A percentile compares a stretch with the other conserved stretches of the same genome.
These are phyloP conservation scores for Drosophila rubida DNA, from an alignment of 2,888 invertebrate species.

Conservation along the genomic window DNA sequence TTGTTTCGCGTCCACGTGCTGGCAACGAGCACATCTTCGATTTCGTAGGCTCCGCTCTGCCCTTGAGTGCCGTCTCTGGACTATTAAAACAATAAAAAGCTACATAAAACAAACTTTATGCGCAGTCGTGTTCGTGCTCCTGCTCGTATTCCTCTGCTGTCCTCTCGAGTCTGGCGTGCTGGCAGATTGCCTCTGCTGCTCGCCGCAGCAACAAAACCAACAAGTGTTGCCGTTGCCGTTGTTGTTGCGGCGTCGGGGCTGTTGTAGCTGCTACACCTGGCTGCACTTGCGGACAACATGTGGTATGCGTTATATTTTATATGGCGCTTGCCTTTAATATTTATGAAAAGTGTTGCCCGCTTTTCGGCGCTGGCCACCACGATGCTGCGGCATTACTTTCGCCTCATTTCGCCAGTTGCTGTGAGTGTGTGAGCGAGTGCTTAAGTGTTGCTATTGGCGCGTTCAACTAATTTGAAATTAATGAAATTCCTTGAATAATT, in stretches of 20 bases:
- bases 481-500: conserved; percentile 82
- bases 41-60: conserved; percentile 53
- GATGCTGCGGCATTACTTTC: conserved; percentile 44
- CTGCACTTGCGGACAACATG: conserved; percentile 64
- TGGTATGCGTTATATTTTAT: conserved; percentile 69
- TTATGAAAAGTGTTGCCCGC: conserved; percentile 64
- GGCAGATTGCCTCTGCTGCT: conserved; percentile 43
- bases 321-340: conserved; percentile 60
- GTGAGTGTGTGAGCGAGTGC: conserved; percentile 19
- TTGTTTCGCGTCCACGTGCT: conserved; percentile 59
- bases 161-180: conserved; percentile 4
- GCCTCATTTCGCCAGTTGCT: conserved; percentile 48
- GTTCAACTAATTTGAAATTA: conserved; percentile 81
- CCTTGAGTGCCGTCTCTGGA: conserved; percentile 43
- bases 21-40: conserved; percentile 60
- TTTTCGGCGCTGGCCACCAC: conserved; percentile 42
- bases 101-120: conserved; percentile 69
- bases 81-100: conserved; percentile 73
- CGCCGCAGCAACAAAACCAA: conserved; percentile 54
- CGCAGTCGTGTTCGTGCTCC: conserved; percentile 7
- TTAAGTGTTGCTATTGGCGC: conserved; percentile 74
- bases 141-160: no score
- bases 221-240: conserved; percentile 39
- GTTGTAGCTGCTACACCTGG: conserved; percentile 46
- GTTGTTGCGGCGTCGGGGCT: conserved; percentile 29